Base-by-base conservation (phyloP, 2,113 vertebrate species). In the Lophura nycthemera region DNA sequence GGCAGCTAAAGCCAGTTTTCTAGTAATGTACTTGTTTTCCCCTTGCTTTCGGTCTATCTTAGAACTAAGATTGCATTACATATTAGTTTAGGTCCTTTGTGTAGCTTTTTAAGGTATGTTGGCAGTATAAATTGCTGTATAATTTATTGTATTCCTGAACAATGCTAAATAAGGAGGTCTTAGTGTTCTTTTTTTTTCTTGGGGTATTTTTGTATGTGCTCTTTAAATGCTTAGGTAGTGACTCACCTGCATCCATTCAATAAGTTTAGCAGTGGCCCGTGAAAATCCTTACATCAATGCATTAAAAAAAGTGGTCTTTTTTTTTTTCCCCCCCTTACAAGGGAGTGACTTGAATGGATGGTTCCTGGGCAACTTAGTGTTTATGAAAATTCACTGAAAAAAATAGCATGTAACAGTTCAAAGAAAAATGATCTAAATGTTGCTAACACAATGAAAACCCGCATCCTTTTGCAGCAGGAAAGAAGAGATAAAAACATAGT, bases 21-120 rank as follows among this genome's bases (percentile, higher is more conserved):
- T 94, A 92, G 65, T 94, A 94, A 96, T 78, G 81, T 48, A 59
- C n/a, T 96, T 96, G 38, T 84, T 97, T 97, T 94, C 45, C 82
- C 76, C 29, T 57, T 97, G 81, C 73, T 96, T 94, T 91, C 66
- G 87, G 13, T 69, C 64, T 97, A 96, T 93, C 92, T 96, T 90
- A 59, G 75, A 88, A 88, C 82, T 91, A 89, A 97, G 96, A 97
- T 92, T 96, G 45, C 56, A 34, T 95, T 95, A 71, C 66, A 84
- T 94, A 75, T 40, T 92, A 81, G 88, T 90, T 95, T 88, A 82
- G 27, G 69, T 93, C 89, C 89, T 97, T 97, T 97, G 84, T 96
- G 92, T 96, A 92, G 82, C 79, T 95, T 93, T 89, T 95, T 52
- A 89, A 93, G 82, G 82, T 70, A 48, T 30, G 73, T 65, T 92